Conservation (phyloP, 1,140 invertebrate species). For the Drosophila athabasca region DNA sequence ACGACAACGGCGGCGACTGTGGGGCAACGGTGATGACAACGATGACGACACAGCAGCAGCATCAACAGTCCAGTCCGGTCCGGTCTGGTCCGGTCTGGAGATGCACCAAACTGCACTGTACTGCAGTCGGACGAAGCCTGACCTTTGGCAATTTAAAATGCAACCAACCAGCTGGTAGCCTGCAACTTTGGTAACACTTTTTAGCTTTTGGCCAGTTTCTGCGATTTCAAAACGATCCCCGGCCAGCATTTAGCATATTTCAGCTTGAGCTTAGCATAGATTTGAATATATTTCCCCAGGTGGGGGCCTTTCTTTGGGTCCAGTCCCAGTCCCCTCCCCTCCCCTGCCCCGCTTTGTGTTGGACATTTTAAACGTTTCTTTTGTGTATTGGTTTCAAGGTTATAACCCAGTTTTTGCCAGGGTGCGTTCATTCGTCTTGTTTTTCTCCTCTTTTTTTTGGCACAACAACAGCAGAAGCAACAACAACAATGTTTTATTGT, state of each 20-base stretch:
- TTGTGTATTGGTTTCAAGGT: constrained; percentile 70
- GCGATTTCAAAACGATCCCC: constrained; percentile 60
- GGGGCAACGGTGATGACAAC: constrained; percentile 58
- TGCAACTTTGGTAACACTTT: constrained; percentile 33
- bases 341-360: constrained; percentile 48
- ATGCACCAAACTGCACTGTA: constrained; percentile 12
- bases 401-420: constrained; percentile 74
- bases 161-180: constrained; percentile 26
- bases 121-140: constrained; percentile 24
- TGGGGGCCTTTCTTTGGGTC: constrained; percentile 55
- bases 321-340: constrained; percentile 7
- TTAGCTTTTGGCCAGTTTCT: constrained; percentile 15
- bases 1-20: constrained; percentile 37
- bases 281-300: constrained; percentile 53
- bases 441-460: constrained; percentile 35
- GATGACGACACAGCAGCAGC: constrained; percentile 44
- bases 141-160: constrained; percentile 77
- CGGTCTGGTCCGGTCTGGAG: background rate
- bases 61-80: background rate
- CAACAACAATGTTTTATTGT: constrained; percentile 64
- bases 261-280: constrained; percentile 59
- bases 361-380: constrained; percentile 65
- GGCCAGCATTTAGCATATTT: constrained; percentile 65
- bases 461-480: too few species aligned
- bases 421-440: constrained; percentile 37